Base-by-base conservation (phyloP, 2,888 invertebrate genomes). In the Pristionchus arcanus region DNA sequence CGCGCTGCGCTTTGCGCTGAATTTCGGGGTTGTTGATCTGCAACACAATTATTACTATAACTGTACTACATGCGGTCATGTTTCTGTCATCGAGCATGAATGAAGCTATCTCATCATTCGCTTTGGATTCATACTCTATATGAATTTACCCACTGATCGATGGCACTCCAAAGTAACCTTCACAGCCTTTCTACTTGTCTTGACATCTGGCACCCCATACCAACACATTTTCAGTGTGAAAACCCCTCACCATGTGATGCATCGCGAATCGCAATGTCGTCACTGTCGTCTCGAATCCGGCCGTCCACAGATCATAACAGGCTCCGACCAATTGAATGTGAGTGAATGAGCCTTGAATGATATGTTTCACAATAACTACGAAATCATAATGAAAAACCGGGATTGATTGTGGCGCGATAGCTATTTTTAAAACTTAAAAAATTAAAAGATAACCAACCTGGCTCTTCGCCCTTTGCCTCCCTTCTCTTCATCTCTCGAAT, bases 281-380 rank as follows among this genome's bases (percentile, higher is more conserved):
- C 37, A 85, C 63, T 4, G 63, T 59, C 2, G 85, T 85, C 25
- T 85, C 85, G 63, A 85, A 85, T 34, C 85, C 85, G 15, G 85
- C 85, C 13, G 85, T 85, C 63, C 55, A 85, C 85, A 85, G 34
- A n/a, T 63, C 86, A 28, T 86, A 86, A 4, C 63, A 86, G 7
- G 86, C 63, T 4, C 15, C 28, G 9, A 86, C 37, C 15, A 86
- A 55, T 66, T 86, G 86, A 7, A 31, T 53, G 31, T 49, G 86
- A 63, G 86, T 86, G 66, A 86, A 86, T 19, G 63, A 25, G 3
- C 86, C 86, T 86, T 2, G 0, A n/a, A 25, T 2, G n/a, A 28
- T 21, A 21, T 68, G 13, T 28, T 68, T 28, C 13, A n/a, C 13
- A 11, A 28, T n/a, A 1, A 28, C 5, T 68, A 28, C 13, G n/a